Base-by-base conservation (phyloP, 2,797 vertebrate genomes). In the Lepus townsendii region DNA sequence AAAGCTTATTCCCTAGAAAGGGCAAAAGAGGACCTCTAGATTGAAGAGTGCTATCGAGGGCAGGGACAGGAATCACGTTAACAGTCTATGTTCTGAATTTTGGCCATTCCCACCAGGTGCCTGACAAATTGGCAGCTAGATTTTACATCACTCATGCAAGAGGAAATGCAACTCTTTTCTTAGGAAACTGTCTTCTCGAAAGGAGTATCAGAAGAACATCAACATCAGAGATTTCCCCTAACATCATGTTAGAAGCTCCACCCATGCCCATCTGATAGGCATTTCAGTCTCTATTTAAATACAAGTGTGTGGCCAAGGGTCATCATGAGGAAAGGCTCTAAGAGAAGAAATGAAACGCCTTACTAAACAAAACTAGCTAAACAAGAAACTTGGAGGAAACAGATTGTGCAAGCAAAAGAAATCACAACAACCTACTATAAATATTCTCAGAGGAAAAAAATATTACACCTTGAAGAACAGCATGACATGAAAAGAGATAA, bases 401-500 rank as follows among this genome's bases (percentile, higher is more conserved):
- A 66, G 20, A 75, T 82, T 54, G 52, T 17, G 20, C 26, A 76
- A 75, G 57, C 20, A 86, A 16, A 27, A 52, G 42, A 84, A 85
- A 62, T 5, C 32, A 57, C 60, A 71, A 63, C 27, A 69, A 82
- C 82, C 42, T 80, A 69, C 7, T 27, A 65, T 62, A 35, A 65
- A 79, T 90, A 62, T 24, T 87, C 20, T 91, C 77, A 52, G 65
- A 35, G 35, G 32, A 42, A 90, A 7, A 86, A 79, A 86, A 63
- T 65, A 66, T 54, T 57, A 85, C 9, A 91, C 3, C 27, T 60
- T 12, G 4, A 68, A 94, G 32, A 88, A 54, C 8, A 86, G 30
- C 27, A 11, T 26, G 52, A 54, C 17, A 57, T 54, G 69, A 84
- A 90, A 62, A 75, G 35, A 47, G 5, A 88, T 5, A 83, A 47